Evolutionary conservation across 2,888 invertebrate species (phyloP).

Genomic region (Caenorhabditis becei): DNA sequence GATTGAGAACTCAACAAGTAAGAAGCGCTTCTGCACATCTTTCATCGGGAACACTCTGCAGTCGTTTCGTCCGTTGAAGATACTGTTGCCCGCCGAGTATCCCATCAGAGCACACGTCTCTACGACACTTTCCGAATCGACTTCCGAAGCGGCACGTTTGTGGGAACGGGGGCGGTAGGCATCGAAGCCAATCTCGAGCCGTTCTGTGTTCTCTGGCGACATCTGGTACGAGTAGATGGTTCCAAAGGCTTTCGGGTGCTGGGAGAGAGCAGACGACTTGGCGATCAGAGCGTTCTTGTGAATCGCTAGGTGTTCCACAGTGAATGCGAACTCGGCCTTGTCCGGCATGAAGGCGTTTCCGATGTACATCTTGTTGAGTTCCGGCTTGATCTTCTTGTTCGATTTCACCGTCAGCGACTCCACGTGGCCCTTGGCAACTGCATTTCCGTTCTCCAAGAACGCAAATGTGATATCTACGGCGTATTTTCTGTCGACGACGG

Average conservation of each 20-base stretch:
- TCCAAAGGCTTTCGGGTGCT: constrained; percentile 29
- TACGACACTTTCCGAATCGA: background rate
- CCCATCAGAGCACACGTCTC: constrained; percentile 33
- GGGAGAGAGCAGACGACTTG: background rate
- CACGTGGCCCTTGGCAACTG: constrained; percentile 24
- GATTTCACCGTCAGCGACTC: constrained; percentile 15
- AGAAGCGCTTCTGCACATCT: background rate
- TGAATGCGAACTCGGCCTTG: background rate
- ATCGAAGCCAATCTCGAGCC: constrained; percentile 7
- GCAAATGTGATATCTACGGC: constrained; percentile 7
- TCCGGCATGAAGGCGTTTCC: constrained; percentile 26
- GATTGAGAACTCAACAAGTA: constrained; percentile 2
- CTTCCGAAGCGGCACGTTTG: background rate
- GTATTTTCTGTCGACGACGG: background rate
- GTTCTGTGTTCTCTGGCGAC: background rate
- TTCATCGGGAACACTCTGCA: constrained; percentile 5
- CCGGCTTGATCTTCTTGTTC: background rate
- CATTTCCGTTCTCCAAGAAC: constrained; percentile 27
- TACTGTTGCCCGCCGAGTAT: constrained; percentile 5
- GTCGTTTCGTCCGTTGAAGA: constrained; percentile 19
- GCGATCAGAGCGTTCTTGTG: background rate
- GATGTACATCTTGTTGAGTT: constrained; percentile 2
- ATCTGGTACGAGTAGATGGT: background rate
- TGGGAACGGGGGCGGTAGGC: background rate
- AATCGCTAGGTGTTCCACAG: background rate